A percentile compares a stretch with the other conserved stretches of the same genome.
These are phyloP conservation scores for Fissipunctia ypsillon DNA, from an alignment of 2,888 invertebrate species.

Conservation along the genomic window DNA sequence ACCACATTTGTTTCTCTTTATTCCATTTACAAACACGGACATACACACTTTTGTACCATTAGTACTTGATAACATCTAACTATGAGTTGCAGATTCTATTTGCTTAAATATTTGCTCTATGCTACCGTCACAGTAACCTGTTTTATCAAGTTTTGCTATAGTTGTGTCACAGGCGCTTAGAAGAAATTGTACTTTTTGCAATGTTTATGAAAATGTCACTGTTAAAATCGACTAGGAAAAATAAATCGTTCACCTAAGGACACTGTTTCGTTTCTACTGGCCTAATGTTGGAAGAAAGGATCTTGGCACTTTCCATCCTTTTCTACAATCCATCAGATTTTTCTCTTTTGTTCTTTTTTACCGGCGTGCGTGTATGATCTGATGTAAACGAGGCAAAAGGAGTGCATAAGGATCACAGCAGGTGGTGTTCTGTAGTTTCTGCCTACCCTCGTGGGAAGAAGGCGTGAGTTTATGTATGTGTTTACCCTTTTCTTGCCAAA, in stretches of 20 bases:
- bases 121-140: slow-evolving; percentile 38
- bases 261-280: background rate
- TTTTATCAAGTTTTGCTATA: background rate
- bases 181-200: background rate
- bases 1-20: slow-evolving; percentile 3
- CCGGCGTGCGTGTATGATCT: too few species aligned
- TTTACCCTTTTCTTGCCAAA: background rate
- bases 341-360: too few species aligned
- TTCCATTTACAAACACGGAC: slow-evolving; percentile 5
- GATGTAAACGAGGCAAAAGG: too few species aligned
- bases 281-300: background rate
- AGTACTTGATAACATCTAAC: slow-evolving; percentile 9
- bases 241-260: background rate
- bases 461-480: too few species aligned
- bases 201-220: background rate
- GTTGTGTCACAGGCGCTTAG: background rate
- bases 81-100: slow-evolving; percentile 18
- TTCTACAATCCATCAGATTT: background rate
- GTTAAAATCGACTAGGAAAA: background rate
- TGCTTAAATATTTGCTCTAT: slow-evolving; percentile 27
- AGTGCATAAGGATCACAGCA: too few species aligned
- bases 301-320: background rate
- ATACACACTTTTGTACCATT: background rate
- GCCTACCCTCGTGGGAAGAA: too few species aligned
- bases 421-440: too few species aligned